Percentiles rank a stretch among this genome's conserved stretches.
Conservation (phyloP, 2,888 invertebrate species). For the Oeneis ivallda region DNA sequence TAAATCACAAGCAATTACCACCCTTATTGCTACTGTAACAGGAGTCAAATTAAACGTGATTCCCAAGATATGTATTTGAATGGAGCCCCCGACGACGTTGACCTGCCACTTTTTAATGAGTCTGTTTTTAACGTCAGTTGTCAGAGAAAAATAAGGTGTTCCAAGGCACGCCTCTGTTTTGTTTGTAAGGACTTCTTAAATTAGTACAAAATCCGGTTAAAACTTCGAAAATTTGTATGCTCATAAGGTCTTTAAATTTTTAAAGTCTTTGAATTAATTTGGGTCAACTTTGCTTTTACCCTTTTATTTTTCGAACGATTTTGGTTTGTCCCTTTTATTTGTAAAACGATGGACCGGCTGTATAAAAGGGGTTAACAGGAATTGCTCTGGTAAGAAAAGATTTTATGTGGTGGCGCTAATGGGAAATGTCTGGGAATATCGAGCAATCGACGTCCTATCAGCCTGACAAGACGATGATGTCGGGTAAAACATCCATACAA, state of each 20-base stretch:
- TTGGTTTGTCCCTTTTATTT: neutral
- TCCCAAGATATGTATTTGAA: slow-evolving; percentile 29
- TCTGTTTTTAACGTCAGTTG: slow-evolving; percentile 32
- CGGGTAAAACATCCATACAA: no score
- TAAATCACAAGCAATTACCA: slow-evolving; percentile 23
- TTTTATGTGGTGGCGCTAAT: no score
- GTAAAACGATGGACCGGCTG: neutral
- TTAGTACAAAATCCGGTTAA: neutral
- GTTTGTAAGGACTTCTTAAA: slow-evolving; percentile 11
- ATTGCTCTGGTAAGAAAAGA: no score
- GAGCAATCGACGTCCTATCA: no score
- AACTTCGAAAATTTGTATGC: neutral
- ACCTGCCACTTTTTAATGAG: slow-evolving; percentile 36
- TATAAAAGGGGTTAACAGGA: neutral
- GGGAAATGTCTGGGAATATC: no score
- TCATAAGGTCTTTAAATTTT: neutral
- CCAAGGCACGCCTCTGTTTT: slow-evolving; percentile 19
- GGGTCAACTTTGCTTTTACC: neutral
- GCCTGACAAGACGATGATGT: no score
- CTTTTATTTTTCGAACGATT: neutral
- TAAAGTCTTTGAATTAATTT: neutral
- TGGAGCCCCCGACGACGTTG: slow-evolving; percentile 27
- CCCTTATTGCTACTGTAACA: slow-evolving; percentile 19
- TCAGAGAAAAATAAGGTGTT: slow-evolving; percentile 29
- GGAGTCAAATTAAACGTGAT: slow-evolving; percentile 21